Evolutionary conservation across 2,888 invertebrate species (phyloP).

Genomic region (Eupelmus urozonus): DNA sequence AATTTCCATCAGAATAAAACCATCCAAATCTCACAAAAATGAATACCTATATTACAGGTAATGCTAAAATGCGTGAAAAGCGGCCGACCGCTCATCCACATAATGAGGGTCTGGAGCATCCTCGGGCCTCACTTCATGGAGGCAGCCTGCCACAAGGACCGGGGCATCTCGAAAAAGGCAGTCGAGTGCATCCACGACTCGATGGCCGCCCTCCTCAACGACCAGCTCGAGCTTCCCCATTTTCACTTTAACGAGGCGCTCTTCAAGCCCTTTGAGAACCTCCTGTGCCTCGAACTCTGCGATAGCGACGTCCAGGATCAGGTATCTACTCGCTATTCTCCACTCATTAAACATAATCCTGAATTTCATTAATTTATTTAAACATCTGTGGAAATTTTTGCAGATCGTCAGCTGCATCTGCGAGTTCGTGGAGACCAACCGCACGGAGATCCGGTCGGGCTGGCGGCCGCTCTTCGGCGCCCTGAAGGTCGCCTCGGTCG

Average conservation of each 20-base stretch:
- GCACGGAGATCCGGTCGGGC: conserved; percentile 95
- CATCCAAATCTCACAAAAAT: background rate
- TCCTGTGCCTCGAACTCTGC: conserved; percentile 94
- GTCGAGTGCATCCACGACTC: conserved; percentile 95
- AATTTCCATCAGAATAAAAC: no score
- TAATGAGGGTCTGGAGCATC: conserved; percentile 94
- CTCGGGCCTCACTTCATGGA: conserved; percentile 96
- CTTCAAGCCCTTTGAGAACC: conserved; percentile 96
- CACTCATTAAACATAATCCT: background rate
- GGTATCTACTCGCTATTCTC: conserved; percentile 50
- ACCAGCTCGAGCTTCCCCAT: conserved; percentile 92
- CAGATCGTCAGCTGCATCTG: conserved; percentile 96
- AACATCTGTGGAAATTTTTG: conserved; percentile 57
- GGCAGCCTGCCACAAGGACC: conserved; percentile 94
- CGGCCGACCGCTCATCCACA: conserved; percentile 92
- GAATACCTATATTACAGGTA: conserved; percentile 70
- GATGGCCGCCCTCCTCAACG: conserved; percentile 90
- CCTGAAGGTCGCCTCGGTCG: conserved; percentile 86
- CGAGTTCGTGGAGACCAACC: conserved; percentile 96
- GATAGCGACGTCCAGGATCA: conserved; percentile 92
- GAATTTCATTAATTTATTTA: background rate
- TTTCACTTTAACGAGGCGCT: conserved; percentile 97
- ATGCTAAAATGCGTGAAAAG: conserved; percentile 92
- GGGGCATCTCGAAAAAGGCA: conserved; percentile 92
- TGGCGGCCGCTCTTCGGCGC: conserved; percentile 98